These are phyloP conservation scores for Cariama cristata DNA, from an alignment of 2,113 vertebrate species.

Conservation along the genomic window DNA sequence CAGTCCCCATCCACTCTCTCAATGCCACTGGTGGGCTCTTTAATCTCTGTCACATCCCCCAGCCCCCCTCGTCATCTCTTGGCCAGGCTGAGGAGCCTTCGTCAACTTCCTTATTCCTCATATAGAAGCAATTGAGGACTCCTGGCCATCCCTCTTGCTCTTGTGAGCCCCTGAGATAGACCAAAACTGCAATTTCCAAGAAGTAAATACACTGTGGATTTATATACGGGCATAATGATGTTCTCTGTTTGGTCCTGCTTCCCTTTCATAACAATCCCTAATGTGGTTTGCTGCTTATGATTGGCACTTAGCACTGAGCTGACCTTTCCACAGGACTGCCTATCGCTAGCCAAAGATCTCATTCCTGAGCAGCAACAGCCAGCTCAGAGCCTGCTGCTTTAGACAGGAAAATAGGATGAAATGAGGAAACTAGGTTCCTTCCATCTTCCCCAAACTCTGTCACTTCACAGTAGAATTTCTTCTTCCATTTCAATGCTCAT, in stretches of 20 bases:
- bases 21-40: not conserved
- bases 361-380: not conserved
- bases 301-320: not conserved
- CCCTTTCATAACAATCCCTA: not conserved
- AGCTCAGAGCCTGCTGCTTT: not conserved
- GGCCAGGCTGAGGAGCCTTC: not conserved
- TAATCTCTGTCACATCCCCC: not conserved
- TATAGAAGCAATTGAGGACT: fast-evolving
- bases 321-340: not conserved
- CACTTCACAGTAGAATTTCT: not conserved
- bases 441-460: not conserved
- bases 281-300: not conserved
- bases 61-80: not conserved
- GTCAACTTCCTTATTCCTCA: not conserved
- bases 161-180: not conserved
- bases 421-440: not conserved
- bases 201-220: not conserved
- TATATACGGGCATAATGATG: not conserved
- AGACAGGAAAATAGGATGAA: not conserved
- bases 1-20: not conserved
- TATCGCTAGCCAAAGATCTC: not conserved
- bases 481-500: not conserved
- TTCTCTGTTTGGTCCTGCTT: not conserved
- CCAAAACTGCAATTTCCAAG: not conserved
- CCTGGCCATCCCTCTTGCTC: not conserved